These are phyloP conservation scores for Sapayoa aenigma DNA, from an alignment of 2,113 vertebrate species.

Conservation along the genomic window DNA sequence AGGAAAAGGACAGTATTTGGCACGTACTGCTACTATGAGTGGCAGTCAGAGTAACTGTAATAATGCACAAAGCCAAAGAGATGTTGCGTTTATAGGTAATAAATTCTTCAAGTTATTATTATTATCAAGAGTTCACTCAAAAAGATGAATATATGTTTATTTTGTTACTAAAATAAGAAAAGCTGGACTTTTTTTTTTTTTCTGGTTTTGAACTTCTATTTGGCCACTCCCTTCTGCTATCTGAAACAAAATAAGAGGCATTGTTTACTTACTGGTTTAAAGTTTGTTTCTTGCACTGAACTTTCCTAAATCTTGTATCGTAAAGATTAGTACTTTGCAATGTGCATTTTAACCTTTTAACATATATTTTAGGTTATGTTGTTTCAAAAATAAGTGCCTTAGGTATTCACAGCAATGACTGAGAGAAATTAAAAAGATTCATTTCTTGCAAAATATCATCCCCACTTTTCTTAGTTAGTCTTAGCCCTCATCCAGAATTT, in stretches of 20 bases:
- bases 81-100: not conserved
- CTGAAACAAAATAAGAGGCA: not conserved
- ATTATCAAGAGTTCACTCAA: not conserved
- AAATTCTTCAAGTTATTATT: not conserved
- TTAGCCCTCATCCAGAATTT: not conserved
- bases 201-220: not conserved
- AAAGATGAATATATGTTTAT: not conserved
- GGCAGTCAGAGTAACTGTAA: not conserved
- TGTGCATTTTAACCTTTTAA: not conserved
- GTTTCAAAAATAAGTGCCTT: not conserved
- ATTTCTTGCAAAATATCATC: not conserved
- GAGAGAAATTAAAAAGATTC: not conserved
- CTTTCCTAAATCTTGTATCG: not conserved
- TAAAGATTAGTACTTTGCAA: not conserved
- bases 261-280: constrained; percentile 3
- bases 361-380: not conserved
- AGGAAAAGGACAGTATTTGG: not conserved
- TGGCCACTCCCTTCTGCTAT: not conserved
- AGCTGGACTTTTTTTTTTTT: not conserved
- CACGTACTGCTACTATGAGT: not conserved
- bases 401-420: not conserved
- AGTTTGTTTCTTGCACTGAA: not conserved
- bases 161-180: not conserved
- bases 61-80: not conserved
- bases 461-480: not conserved